phyloP scores from a whole-genome alignment of 2,797 vertebrate genomes.

The Sebastes glaucus region DNA sequence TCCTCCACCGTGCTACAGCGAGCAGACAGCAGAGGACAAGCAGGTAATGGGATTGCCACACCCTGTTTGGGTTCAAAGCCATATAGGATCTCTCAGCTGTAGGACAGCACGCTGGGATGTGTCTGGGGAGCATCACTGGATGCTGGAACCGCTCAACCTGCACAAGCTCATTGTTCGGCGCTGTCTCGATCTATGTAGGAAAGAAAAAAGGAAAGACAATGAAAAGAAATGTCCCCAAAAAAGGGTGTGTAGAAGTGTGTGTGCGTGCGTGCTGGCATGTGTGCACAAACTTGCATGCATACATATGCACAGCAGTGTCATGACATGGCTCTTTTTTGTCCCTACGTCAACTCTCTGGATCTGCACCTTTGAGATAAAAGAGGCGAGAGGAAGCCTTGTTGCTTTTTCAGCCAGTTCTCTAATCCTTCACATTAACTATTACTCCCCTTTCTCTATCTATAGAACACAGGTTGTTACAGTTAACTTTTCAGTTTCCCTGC shows the following conservation, averaged over 20 bases:
- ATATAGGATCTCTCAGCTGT: conserved; percentile 50
- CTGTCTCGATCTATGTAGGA: conserved; percentile 33
- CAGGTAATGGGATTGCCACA: conserved; percentile 75
- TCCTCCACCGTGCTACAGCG: conserved; percentile 26
- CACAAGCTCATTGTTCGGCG: conserved; percentile 48
- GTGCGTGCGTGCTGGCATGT: not conserved
- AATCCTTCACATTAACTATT: conserved; percentile 55
- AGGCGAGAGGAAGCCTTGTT: conserved; percentile 40
- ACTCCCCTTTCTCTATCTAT: conserved; percentile 47
- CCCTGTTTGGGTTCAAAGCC: conserved; percentile 65
- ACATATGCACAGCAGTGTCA: conserved; percentile 29
- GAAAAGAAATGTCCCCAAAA: not conserved
- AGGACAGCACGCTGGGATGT: conserved; percentile 51
- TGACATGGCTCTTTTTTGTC: conserved; percentile 40
- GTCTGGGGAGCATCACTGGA: conserved; percentile 60
- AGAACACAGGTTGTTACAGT: conserved; percentile 47
- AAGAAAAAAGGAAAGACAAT: conserved; percentile 11
- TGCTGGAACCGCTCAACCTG: conserved; percentile 49
- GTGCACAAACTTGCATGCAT: conserved; percentile 10
- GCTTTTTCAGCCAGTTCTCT: conserved; percentile 48
- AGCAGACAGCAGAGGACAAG: conserved; percentile 70
- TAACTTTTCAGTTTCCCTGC: conserved; percentile 35
- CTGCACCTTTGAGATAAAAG: conserved; percentile 71
- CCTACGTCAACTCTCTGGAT: conserved; percentile 45
- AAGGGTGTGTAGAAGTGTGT: not conserved